Percentiles rank a stretch among this genome's conserved stretches.
Conservation (phyloP, 2,113 vertebrate species). For the Hyaena hyaena region DNA sequence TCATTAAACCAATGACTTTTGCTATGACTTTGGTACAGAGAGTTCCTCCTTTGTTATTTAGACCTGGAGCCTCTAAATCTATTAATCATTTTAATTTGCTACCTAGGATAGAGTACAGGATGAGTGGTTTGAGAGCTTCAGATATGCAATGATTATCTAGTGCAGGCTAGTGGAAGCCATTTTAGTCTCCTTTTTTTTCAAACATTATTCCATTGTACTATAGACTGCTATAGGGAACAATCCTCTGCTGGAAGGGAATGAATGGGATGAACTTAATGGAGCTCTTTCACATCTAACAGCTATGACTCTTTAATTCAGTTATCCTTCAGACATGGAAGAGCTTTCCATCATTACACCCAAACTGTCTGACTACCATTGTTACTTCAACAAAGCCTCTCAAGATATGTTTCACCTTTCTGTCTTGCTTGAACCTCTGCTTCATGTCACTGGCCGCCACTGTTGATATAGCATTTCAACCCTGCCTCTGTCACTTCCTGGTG, state of each 20-base stretch:
- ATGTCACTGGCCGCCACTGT: constrained; percentile 65
- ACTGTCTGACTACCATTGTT: constrained; percentile 56
- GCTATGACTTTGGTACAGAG: not conserved
- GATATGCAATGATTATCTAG: constrained; percentile 7
- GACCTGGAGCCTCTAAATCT: constrained; percentile 23
- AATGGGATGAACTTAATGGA: constrained; percentile 43
- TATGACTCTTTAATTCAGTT: constrained; percentile 64
- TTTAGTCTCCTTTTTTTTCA: not conserved
- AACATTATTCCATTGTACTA: constrained; percentile 35
- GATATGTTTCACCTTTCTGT: constrained; percentile 45
- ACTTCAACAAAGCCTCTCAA: constrained; percentile 72
- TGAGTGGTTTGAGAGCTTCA: constrained; percentile 29
- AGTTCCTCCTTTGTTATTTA: constrained; percentile 43
- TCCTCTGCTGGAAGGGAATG: not conserved
- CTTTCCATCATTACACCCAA: constrained; percentile 74
- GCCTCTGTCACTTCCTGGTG: not conserved
- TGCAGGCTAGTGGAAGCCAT: not conserved
- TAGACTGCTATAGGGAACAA: constrained; percentile 28
- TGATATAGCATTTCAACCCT: constrained; percentile 70
- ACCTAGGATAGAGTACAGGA: not conserved
- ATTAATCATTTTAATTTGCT: constrained; percentile 74
- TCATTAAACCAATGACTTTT: constrained; percentile 43
- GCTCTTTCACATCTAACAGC: not conserved
- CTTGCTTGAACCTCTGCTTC: constrained; percentile 70
- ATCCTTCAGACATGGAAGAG: constrained; percentile 71